phyloP scores from a whole-genome alignment of 2,113 vertebrate species.

The Sturnus vulgaris region DNA sequence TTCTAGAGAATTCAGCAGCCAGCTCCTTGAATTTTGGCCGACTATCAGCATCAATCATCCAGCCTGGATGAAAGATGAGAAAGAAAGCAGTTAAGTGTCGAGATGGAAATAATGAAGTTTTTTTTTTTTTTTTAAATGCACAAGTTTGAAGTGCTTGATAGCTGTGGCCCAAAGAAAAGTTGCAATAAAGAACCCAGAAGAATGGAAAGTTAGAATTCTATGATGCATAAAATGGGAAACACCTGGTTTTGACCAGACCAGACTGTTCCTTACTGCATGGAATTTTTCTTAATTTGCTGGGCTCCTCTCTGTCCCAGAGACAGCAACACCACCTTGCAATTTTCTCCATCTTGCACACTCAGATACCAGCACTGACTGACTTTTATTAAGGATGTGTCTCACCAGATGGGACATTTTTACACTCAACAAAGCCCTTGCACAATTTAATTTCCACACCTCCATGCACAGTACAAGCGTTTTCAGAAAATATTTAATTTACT shows the following conservation, averaged over 20 bases:
- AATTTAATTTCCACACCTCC: background rate
- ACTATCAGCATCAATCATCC: constrained; percentile 99
- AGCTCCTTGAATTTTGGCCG: constrained; percentile 97
- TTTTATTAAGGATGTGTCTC: background rate
- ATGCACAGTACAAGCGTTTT: background rate
- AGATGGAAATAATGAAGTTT: fast-evolving
- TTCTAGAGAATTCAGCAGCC: constrained; percentile 95
- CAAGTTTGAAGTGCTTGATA: background rate
- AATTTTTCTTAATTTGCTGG: background rate
- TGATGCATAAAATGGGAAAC: background rate
- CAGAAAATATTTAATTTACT: constrained; percentile 60
- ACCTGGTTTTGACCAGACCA: background rate
- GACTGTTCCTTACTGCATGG: background rate
- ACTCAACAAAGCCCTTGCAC: background rate
- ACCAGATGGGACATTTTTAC: background rate
- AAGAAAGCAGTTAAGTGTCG: background rate
- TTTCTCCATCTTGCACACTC: background rate
- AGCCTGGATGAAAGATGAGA: constrained; percentile 76
- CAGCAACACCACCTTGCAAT: background rate
- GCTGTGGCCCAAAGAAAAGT: background rate
- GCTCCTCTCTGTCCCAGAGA: background rate
- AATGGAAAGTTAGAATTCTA: background rate
- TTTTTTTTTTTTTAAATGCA: background rate
- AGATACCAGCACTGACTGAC: background rate
- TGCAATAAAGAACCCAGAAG: background rate